phyloP scores from a whole-genome alignment of 1,140 invertebrate species.

The Diploscapter pachys region DNA sequence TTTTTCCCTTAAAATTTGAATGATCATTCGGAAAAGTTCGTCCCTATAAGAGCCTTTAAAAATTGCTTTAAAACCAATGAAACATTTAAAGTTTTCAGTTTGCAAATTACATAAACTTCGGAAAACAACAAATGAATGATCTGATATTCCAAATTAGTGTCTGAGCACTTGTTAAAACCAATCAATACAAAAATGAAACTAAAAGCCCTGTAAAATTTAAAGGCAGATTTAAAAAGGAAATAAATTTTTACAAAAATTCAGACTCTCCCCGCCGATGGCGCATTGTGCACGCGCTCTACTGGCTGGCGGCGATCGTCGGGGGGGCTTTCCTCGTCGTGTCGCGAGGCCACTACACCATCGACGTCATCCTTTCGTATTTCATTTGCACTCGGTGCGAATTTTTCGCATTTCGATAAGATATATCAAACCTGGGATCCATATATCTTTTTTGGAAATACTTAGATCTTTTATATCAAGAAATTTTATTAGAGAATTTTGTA shows the following conservation, averaged over 20 bases:
- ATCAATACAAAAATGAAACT: too few species aligned
- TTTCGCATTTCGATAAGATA: too few species aligned
- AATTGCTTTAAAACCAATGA: too few species aligned
- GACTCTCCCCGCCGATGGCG: conserved; percentile 31
- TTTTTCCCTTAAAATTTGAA: not conserved
- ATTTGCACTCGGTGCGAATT: conserved; percentile 70
- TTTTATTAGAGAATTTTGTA: too few species aligned
- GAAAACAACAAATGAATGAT: not conserved
- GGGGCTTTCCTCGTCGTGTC: conserved; percentile 75
- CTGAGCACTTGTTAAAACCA: not conserved
- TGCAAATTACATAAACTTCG: too few species aligned
- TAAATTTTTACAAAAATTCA: not conserved
- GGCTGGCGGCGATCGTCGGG: conserved; percentile 63
- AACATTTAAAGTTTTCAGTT: too few species aligned
- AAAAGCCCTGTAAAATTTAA: too few species aligned
- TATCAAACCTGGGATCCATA: too few species aligned
- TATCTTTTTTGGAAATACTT: too few species aligned
- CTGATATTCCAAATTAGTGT: not conserved
- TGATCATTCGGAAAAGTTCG: not conserved
- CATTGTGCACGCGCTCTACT: conserved; percentile 15
- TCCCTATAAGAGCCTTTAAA: too few species aligned
- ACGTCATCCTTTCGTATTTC: conserved; percentile 84
- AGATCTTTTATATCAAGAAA: too few species aligned
- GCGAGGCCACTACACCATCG: conserved; percentile 84
- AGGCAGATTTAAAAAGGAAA: too few species aligned